Percentiles rank a stretch among this genome's conserved stretches.
phyloP scores from a whole-genome alignment of 2,888 invertebrate genomes.

The Hirtodrosophila histrioides region DNA sequence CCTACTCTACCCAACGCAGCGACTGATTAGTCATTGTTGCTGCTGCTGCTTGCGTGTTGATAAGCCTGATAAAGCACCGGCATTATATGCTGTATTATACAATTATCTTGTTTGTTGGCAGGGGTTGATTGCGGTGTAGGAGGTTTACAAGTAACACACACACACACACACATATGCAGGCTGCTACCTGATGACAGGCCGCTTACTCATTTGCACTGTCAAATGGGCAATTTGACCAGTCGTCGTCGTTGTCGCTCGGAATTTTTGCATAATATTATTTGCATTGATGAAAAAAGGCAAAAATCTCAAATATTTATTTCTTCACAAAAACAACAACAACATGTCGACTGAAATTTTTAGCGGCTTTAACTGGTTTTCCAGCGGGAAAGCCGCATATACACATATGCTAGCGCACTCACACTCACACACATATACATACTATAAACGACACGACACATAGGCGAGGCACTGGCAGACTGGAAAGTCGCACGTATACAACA shows the following conservation, averaged over 20 bases:
- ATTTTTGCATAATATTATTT: constrained; percentile 75
- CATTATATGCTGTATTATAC: constrained; percentile 65
- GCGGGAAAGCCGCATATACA: constrained; percentile 55
- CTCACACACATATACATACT: constrained; percentile 43
- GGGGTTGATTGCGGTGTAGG: constrained; percentile 28
- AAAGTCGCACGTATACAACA: constrained; percentile 50
- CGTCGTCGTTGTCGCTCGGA: constrained; percentile 23
- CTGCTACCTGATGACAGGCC: constrained; percentile 24
- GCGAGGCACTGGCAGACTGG: constrained; percentile 70
- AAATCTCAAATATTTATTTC: constrained; percentile 77
- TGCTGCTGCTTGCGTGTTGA: constrained; percentile 63
- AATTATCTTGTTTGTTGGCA: constrained; percentile 56
- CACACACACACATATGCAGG: constrained; percentile 8
- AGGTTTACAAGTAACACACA: constrained; percentile 10
- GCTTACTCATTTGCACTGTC: constrained; percentile 54
- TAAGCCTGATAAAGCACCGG: constrained; percentile 74
- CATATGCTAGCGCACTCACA: constrained; percentile 55
- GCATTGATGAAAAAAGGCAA: constrained; percentile 58
- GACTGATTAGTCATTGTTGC: constrained; percentile 57
- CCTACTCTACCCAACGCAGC: constrained; percentile 7
- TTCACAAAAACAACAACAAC: constrained; percentile 71
- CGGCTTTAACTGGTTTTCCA: constrained; percentile 80
- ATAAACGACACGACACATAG: constrained; percentile 49
- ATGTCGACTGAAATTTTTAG: constrained; percentile 69
- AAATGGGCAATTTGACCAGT: constrained; percentile 31